Base-by-base conservation (phyloP, 2,888 invertebrate species). In the Drosophila meridiana region DNA sequence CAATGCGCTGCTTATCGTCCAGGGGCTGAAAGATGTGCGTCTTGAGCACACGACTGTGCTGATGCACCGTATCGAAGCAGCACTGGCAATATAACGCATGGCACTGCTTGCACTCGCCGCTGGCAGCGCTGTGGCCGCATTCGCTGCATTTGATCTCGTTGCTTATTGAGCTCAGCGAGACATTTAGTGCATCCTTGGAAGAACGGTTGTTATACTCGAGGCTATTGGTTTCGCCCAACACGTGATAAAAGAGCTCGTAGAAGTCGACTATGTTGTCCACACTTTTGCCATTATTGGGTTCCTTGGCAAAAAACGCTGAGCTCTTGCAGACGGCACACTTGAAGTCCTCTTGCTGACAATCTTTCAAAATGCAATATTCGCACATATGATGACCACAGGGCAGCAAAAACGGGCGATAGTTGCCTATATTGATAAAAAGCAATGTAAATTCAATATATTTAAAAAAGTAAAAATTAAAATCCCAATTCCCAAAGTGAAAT, bases 371-470 rank as follows among this genome's bases (percentile, higher is more conserved):
- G 89, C 96, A 97, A 57, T 93, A 94, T 78, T 95, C 95, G 82
- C 97, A 97, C 82, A 95, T 93, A 3, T 95, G 94, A 91, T 97
- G 97, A 1, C 95, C 95, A 87, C 97, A 97, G 71, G 94, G 85
- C 68, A 96, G 91, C 45, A 96, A 92, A 32, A 96, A 92, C 0
- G 96, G 96, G 3, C 92, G 92, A 75, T 74, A 72, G 45, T 63
- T 74, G 0, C 55, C 83, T 85, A 56, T 2, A 3, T 36, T 9
- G n/a, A 9, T 13, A 8, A 30, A 4, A n/a, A 30, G 0, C 14
- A n/a, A 28, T 14, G 47, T n/a, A 32, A 32, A 48, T 48, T 0
- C 1, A 26, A 4, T 13, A 2, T 38, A 11, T 1, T 38, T 11
- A 38, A 0, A 38, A 38, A 11, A 11, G 11, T 36, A 1, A 11